Base-by-base conservation (phyloP, 2,113 vertebrate species). In the Takifugu flavidus region DNA sequence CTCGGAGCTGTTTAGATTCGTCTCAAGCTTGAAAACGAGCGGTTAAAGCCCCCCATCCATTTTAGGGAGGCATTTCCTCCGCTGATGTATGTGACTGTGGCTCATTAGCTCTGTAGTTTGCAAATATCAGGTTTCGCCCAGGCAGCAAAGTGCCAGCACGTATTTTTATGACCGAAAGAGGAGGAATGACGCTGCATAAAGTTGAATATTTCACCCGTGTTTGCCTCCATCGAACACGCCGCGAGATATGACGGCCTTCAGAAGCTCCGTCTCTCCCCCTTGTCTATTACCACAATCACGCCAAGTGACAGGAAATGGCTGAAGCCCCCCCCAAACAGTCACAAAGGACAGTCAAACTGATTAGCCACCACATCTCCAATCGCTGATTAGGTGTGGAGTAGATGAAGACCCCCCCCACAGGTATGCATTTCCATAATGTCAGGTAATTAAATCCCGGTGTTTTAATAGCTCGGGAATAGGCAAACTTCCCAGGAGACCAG, bases 371-470 rank as follows among this genome's bases (percentile, higher is more conserved):
- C 71, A 74, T 77, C 78, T 82, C 74, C 76, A 69, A 61, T 86
- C 73, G 71, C 75, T 87, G 85, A 91, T 89, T 90, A 86, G 87
- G 75, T 76, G 77, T 79, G 56, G 74, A 84, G 83, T 86, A 87
- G 86, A 87, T 87, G 83, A 90, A 87, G 78, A 65, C 58, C 13
- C 79, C 75, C 78, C 82, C 79, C 79, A 77, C 83, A 82, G 86
- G 82, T 84, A 82, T 66, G 75, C 84, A 85, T 89, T 89, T 89
- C 86, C 87, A 89, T 88, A 88, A 86, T 90, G 84, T 82, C 82
- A 87, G 84, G 83, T 90, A 89, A 89, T 90, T 87, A 91, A 85
- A 79, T 83, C 79, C 82, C 62, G 70, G 84, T 79, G 79, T 81
- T 87, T 86, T 83, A 89, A 83, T 87, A 83, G 73, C 80, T 79